Conservation (phyloP, 2,888 invertebrate species). For the Dioctria rufipes region DNA sequence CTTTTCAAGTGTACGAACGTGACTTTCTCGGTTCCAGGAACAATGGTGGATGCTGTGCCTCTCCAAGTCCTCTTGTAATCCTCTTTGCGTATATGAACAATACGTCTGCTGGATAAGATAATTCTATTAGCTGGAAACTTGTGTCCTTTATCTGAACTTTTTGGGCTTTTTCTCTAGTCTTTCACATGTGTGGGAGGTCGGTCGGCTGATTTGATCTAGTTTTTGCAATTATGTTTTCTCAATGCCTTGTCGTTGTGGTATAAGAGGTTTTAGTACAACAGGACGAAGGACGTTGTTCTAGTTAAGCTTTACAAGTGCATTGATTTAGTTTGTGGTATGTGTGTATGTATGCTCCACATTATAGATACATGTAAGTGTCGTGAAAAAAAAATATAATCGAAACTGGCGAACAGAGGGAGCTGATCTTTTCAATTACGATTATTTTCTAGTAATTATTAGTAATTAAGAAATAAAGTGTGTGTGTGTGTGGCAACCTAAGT, state of each 20-base stretch:
- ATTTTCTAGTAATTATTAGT: no score
- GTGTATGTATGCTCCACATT: no score
- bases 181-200: neutral
- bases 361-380: no score
- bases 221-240: slow-evolving; percentile 8
- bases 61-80: slow-evolving; percentile 27
- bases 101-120: slow-evolving; percentile 44
- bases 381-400: no score
- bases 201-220: slow-evolving; percentile 34
- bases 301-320: neutral
- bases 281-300: neutral
- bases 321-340: neutral
- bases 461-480: no score
- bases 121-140: slow-evolving; percentile 45
- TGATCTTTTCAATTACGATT: no score
- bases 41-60: neutral
- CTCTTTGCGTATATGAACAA: slow-evolving; percentile 44
- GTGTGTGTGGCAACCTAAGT: no score
- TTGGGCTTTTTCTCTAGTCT: neutral
- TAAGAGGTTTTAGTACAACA: neutral
- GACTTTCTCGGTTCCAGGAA: slow-evolving; percentile 28
- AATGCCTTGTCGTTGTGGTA: neutral
- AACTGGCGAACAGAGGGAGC: no score
- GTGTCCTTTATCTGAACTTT: slow-evolving; percentile 29
- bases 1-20: slow-evolving; percentile 43